These are phyloP conservation scores for Sarcophilus harrisii DNA, from an alignment of 2,797 vertebrate species.

Conservation along the genomic window DNA sequence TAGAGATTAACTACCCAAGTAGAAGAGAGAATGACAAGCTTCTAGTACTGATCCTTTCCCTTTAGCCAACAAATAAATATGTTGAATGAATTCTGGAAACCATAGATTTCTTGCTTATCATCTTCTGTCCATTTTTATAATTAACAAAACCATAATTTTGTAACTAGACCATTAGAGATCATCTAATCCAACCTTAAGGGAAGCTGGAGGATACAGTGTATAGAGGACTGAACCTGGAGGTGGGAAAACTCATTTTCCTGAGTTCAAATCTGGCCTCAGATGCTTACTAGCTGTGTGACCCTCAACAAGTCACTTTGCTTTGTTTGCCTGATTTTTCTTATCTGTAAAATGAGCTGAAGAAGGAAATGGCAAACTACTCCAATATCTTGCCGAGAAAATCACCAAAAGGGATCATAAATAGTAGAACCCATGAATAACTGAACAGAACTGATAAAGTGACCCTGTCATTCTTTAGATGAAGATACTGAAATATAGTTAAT, in stretches of 20 bases:
- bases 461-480: neutral
- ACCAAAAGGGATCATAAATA: neutral
- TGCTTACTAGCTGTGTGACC: neutral
- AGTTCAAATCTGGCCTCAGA: neutral
- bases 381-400: neutral
- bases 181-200: neutral
- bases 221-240: neutral
- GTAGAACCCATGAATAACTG: neutral
- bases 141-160: neutral
- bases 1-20: neutral
- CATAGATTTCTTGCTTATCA: neutral
- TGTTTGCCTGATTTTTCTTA: neutral
- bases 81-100: neutral
- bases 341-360: neutral
- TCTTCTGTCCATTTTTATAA: neutral
- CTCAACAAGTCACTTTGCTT: neutral
- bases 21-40: neutral
- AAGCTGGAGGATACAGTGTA: neutral
- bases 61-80: neutral
- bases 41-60: neutral
- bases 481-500: neutral
- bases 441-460: neutral
- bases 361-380: neutral
- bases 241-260: neutral
- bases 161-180: neutral